Evolutionary conservation across 2,797 vertebrate species (phyloP), one percentile per base, ranked within the genome.

Genomic region (Helarctos malayanus): DNA sequence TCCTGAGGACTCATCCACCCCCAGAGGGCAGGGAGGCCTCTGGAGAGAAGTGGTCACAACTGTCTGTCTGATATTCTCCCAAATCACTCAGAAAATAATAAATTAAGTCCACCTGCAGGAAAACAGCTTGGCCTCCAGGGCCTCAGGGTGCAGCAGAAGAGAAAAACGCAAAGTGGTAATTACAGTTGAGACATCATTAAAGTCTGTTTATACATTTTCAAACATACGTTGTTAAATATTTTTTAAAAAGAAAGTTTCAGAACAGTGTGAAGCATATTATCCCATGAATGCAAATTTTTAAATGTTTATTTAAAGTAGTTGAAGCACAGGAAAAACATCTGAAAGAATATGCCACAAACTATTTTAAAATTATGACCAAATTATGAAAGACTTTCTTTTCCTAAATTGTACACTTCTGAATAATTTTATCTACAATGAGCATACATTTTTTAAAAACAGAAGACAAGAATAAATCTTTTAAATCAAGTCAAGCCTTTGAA

Each of bases 201-300:
- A 94, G 57, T 41, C 79, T 83, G 7, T 80, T 95, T 92, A 68
- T 75, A 95, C 45, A 84, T 93, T 92, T 94, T 87, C 16, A 68
- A 94, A 68, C 47, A 80, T 61, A 56, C 25, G 27, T 16, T 82
- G 27, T 45, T 75, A 95, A 91, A 47, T 84, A 81, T 91, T 52
- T 90, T 94, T 76, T 25, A 5, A 84, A 89, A 92, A 79, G 27
- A 86, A 92, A 93, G 21, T 49, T 88, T 49, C n/a, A 91, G 38
- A 65, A 78, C 5, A 87, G 27, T 35, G 21, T 79, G 41, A 57
- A 91, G 23, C 49, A 65, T 45, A 83, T 61, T 86, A 81, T 56
- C 4, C 16, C 61, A 76, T 41, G 41, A 71, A 91, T 49, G n/a
- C 61, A 93, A 76, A 90, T 41, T 23, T 57, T 47, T 38, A 54